Evolutionary conservation across 2,888 invertebrate species (phyloP).

Genomic region (Melipona bicolor): DNA sequence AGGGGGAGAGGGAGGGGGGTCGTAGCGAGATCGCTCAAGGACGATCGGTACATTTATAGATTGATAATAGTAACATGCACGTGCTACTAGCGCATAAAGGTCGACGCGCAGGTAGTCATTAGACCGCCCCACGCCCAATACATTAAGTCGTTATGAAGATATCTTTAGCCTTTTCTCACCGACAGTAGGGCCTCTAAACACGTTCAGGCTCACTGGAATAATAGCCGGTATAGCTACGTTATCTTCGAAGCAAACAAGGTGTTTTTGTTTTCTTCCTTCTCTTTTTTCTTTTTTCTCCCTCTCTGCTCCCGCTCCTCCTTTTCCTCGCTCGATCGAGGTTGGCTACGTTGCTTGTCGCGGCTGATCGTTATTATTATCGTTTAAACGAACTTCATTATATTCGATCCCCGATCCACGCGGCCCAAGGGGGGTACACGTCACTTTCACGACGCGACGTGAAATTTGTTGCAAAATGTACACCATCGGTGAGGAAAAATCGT

Average conservation of each 20-base stretch:
- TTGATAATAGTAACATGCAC: slow-evolving; percentile 63
- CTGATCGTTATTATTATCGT: slow-evolving; percentile 31
- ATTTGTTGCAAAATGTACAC: slow-evolving; percentile 5
- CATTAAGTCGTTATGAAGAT: slow-evolving; percentile 80
- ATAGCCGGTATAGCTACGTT: slow-evolving; percentile 49
- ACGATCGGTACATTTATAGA: slow-evolving; percentile 59
- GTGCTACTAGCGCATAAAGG: slow-evolving; percentile 65
- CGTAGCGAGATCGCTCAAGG: slow-evolving; percentile 38
- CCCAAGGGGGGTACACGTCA: background rate
- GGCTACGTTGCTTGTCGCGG: slow-evolving; percentile 2
- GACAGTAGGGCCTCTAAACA: slow-evolving; percentile 57
- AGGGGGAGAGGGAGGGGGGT: background rate
- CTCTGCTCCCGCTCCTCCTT: background rate
- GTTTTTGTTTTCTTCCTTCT: slow-evolving; percentile 25
- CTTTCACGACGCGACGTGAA: slow-evolving; percentile 7
- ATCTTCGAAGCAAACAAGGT: slow-evolving; percentile 53
- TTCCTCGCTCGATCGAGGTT: background rate
- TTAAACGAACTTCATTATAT: slow-evolving; percentile 29
- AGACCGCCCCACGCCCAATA: slow-evolving; percentile 75
- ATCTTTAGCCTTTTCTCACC: slow-evolving; percentile 75
- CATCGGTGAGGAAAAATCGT: background rate
- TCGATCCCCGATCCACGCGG: background rate
- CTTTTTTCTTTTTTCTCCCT: too few species aligned
- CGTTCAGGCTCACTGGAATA: slow-evolving; percentile 49
- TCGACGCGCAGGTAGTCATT: slow-evolving; percentile 76